Conservation (phyloP, 1,140 invertebrate genomes). For the Medauroidea extradentata region DNA sequence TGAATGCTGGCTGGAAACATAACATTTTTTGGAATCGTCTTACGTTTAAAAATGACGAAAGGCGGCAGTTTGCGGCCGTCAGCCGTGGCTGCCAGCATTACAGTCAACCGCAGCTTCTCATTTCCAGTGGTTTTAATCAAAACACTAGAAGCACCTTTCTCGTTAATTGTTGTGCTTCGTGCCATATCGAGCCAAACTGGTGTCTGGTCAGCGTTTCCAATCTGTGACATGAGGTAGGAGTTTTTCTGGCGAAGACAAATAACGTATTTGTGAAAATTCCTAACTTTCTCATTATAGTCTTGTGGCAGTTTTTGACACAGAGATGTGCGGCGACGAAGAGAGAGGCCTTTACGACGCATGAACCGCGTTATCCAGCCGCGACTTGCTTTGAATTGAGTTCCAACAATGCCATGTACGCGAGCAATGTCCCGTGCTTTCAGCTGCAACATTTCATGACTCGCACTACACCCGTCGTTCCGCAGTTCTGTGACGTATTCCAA, state of each 20-base stretch:
- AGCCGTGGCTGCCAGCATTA: too few species aligned
- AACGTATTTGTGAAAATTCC: slow-evolving; percentile 8
- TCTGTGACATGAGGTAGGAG: slow-evolving; percentile 12
- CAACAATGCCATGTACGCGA: not conserved
- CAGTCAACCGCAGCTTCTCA: too few species aligned
- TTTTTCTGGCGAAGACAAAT: slow-evolving; percentile 1
- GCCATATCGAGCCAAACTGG: slow-evolving; percentile 17
- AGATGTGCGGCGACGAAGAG: not conserved
- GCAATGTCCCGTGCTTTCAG: not conserved
- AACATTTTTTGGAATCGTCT: too few species aligned
- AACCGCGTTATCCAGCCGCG: not conserved
- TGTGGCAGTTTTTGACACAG: slow-evolving; percentile 6
- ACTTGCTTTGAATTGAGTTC: not conserved
- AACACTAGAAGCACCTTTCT: too few species aligned
- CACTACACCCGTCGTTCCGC: not conserved
- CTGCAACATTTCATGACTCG: not conserved
- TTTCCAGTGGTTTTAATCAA: too few species aligned
- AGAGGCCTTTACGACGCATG: not conserved
- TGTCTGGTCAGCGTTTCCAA: slow-evolving; percentile 18
- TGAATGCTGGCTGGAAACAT: too few species aligned
- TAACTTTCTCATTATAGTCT: slow-evolving; percentile 13
- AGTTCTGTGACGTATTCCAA: not conserved
- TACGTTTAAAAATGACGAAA: too few species aligned
- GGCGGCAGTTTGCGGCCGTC: too few species aligned
- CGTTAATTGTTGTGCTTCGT: too few species aligned